Evolutionary conservation across 2,888 invertebrate species (phyloP).

Genomic region (Actias luna): DNA sequence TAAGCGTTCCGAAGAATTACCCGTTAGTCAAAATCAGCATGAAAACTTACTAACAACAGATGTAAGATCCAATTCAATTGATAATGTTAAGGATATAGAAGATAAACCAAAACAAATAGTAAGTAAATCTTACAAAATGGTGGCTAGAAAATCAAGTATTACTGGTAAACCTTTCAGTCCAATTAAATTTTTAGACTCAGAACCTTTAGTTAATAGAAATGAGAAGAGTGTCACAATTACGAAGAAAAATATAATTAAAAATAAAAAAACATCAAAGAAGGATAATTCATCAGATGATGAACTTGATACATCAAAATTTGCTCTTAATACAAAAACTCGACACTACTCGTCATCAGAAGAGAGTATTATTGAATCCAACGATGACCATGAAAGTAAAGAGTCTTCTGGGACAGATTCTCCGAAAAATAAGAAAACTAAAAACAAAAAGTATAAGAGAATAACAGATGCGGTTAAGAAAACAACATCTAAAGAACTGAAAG

Average conservation of each 20-base stretch:
- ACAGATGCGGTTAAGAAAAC: constrained; percentile 63
- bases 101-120: constrained; percentile 69
- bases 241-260: constrained; percentile 51
- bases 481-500: constrained; percentile 70
- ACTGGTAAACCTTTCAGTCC: constrained; percentile 78
- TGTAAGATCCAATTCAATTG: constrained; percentile 34
- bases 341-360: constrained; percentile 72
- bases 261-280: constrained; percentile 58
- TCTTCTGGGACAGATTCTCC: constrained; percentile 66
- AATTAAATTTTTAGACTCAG: constrained; percentile 67
- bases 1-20: constrained; percentile 65
- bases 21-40: constrained; percentile 36
- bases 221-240: constrained; percentile 38
- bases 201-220: constrained; percentile 41
- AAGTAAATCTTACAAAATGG: constrained; percentile 78
- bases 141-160: constrained; percentile 75
- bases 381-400: constrained; percentile 70
- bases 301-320: constrained; percentile 68
- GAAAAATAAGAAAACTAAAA: constrained; percentile 64
- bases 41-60: constrained; percentile 34
- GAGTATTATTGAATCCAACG: constrained; percentile 71
- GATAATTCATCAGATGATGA: constrained; percentile 66
- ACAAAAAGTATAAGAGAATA: constrained; percentile 69
- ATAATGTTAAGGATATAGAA: constrained; percentile 45
- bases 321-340: constrained; percentile 59